These are phyloP conservation scores for Rhipidura dahli DNA, from an alignment of 2,113 vertebrate species.

Conservation along the genomic window DNA sequence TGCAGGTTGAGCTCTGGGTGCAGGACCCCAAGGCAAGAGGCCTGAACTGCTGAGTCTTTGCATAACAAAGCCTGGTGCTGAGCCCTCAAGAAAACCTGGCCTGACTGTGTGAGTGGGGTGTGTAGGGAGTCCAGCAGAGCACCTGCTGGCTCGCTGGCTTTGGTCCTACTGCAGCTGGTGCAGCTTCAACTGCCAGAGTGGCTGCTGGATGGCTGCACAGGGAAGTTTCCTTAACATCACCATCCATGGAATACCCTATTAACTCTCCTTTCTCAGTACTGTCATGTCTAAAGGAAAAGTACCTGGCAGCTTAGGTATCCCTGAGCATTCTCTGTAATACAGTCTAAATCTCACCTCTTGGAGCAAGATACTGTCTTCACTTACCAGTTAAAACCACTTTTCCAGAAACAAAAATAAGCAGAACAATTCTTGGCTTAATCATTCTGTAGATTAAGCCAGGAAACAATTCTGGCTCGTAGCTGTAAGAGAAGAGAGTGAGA, in stretches of 20 bases:
- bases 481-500: slow-evolving; percentile 60
- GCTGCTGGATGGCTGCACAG: not conserved
- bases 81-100: not conserved
- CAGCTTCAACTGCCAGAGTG: no score
- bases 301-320: not conserved
- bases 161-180: not conserved
- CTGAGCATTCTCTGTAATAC: not conserved
- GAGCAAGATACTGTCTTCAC: not conserved
- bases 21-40: not conserved
- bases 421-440: slow-evolving; percentile 98
- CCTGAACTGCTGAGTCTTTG: no score
- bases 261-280: not conserved
- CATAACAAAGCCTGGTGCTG: not conserved
- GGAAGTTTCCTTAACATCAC: not conserved
- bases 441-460: slow-evolving; percentile 98
- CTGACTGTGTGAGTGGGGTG: not conserved
- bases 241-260: not conserved
- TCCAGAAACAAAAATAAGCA: slow-evolving; percentile 98
- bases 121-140: not conserved
- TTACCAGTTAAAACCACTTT: slow-evolving; percentile 99
- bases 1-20: not conserved
- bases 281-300: not conserved
- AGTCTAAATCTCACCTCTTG: not conserved
- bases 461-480: slow-evolving; percentile 97
- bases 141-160: not conserved